A percentile compares a stretch with the other conserved stretches of the same genome.
Conservation (phyloP, 2,797 vertebrate genomes). For the Erpetoichthys calabaricus region DNA sequence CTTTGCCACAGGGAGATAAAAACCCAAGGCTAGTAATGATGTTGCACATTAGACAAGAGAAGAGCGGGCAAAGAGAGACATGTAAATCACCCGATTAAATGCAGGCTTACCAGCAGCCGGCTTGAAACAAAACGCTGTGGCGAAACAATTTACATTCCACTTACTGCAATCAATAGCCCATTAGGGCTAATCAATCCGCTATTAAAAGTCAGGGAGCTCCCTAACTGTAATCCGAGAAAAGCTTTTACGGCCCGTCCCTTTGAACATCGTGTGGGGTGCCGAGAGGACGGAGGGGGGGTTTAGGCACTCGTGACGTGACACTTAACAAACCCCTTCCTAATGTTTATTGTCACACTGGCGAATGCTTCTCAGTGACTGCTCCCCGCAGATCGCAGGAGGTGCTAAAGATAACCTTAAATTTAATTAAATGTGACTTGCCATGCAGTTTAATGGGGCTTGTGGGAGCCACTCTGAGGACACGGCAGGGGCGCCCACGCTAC, state of each 20-base stretch:
- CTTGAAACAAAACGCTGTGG: slow-evolving; percentile 26
- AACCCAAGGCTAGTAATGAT: background rate
- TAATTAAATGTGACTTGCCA: slow-evolving; percentile 1
- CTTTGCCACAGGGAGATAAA: background rate
- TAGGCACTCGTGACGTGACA: background rate
- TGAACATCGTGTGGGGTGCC: no score
- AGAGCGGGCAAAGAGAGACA: slow-evolving; percentile 30
- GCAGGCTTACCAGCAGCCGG: slow-evolving; percentile 13
- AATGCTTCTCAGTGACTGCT: slow-evolving; percentile 6
- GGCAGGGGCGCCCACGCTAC: no score
- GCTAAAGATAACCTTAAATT: slow-evolving; percentile 14
- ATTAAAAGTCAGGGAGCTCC: slow-evolving; percentile 32
- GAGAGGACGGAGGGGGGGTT: no score
- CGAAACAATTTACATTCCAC: slow-evolving; percentile 36
- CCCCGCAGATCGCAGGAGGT: slow-evolving; percentile 25
- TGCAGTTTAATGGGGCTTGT: background rate
- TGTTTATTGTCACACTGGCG: slow-evolving; percentile 10
- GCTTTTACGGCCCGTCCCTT: no score
- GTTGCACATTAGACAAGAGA: background rate
- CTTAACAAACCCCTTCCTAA: background rate
- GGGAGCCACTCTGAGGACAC: no score
- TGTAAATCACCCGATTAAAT: slow-evolving; percentile 36
- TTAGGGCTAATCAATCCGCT: slow-evolving; percentile 48
- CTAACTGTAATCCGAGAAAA: no score
- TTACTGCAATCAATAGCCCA: slow-evolving; percentile 44